phyloP scores from a whole-genome alignment of 2,797 vertebrate species.

The Menidia menidia region DNA sequence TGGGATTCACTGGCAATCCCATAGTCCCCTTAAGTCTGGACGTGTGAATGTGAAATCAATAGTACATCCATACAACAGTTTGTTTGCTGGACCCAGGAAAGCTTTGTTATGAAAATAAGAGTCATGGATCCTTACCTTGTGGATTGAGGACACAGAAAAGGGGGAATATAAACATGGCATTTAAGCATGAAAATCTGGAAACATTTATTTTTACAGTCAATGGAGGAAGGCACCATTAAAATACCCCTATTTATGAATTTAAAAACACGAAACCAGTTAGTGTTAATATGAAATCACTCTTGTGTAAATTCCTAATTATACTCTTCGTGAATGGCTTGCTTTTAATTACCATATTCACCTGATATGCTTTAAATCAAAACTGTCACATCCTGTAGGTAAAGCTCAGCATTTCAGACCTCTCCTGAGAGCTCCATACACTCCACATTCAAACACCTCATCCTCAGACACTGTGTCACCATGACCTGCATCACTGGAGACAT shows the following conservation, averaged over 20 bases:
- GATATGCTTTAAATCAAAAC: conserved; percentile 53
- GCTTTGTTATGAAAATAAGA: conserved; percentile 83
- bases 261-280: conserved; percentile 51
- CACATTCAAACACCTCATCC: conserved; percentile 45
- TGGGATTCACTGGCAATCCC: conserved; percentile 82
- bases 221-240: conserved; percentile 47
- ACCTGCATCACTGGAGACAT: conserved; percentile 54
- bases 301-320: conserved; percentile 55
- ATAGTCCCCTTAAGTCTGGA: conserved; percentile 83
- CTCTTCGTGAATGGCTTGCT: conserved; percentile 46
- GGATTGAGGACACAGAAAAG: conserved; percentile 79
- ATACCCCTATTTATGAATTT: conserved; percentile 56
- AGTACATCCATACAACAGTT: conserved; percentile 86
- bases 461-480: conserved; percentile 59
- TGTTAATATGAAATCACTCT: conserved; percentile 52
- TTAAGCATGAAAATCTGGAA: conserved; percentile 68
- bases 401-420: conserved; percentile 41
- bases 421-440: conserved; percentile 34
- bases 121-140: conserved; percentile 78
- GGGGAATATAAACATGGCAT: conserved; percentile 66
- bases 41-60: conserved; percentile 89
- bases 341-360: conserved; percentile 74
- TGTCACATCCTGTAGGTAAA: conserved; percentile 58
- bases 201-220: conserved; percentile 44
- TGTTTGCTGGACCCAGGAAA: conserved; percentile 82